These are phyloP conservation scores for Branchipolynoe longqiensis DNA, from an alignment of 2,888 invertebrate species.

Conservation along the genomic window DNA sequence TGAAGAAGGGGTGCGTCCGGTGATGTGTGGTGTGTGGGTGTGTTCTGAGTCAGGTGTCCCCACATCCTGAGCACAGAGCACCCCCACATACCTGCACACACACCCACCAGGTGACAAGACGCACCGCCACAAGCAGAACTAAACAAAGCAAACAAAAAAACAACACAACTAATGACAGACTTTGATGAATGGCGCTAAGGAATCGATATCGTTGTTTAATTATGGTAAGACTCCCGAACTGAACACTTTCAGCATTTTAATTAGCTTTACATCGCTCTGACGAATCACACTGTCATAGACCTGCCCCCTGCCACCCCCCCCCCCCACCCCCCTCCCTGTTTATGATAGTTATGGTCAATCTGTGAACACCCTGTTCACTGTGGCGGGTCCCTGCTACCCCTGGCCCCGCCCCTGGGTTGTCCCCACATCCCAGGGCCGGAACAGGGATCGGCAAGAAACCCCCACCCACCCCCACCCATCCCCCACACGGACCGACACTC, in stretches of 20 bases:
- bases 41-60: conserved; percentile 39
- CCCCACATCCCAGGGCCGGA: conserved; percentile 21
- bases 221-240: conserved; percentile 33
- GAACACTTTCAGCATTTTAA: conserved; percentile 20
- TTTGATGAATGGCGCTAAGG: conserved; percentile 29
- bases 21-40: background rate
- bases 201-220: background rate
- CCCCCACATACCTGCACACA: background rate
- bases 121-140: background rate
- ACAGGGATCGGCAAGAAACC: no score
- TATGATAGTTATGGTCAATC: background rate
- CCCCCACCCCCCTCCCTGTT: background rate
- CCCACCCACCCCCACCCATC: background rate
- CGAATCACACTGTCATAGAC: background rate
- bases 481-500: background rate
- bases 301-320: background rate
- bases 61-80: conserved; percentile 29
- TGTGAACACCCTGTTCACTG: background rate
- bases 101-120: background rate
- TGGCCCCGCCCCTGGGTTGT: background rate
- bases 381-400: background rate
- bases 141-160: conserved; percentile 14
- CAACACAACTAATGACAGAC: conserved; percentile 4
- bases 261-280: background rate
- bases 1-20: background rate